These are phyloP conservation scores for Eudyptes chrysolophus DNA, from an alignment of 2,113 vertebrate species.

Conservation along the genomic window DNA sequence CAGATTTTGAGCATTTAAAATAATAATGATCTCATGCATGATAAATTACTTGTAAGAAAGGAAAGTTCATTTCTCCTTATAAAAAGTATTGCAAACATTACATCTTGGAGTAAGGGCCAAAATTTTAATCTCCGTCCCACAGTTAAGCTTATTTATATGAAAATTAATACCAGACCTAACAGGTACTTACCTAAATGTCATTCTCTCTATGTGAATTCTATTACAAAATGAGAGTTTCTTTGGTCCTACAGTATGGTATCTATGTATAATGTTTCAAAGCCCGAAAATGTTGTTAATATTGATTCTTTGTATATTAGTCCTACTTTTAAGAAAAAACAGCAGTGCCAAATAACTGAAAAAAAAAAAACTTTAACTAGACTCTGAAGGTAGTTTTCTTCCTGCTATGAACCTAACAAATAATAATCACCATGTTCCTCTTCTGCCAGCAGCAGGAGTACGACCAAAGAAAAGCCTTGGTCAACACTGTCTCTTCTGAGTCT, in stretches of 20 bases:
- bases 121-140: neutral
- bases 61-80: neutral
- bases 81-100: neutral
- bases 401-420: neutral
- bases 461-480: neutral
- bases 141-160: neutral
- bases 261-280: neutral
- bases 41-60: neutral
- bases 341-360: neutral
- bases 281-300: neutral
- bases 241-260: neutral
- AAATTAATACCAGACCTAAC: neutral
- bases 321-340: neutral
- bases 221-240: neutral
- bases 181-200: neutral
- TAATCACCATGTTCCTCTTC: neutral
- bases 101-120: neutral
- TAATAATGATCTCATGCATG: neutral
- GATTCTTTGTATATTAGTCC: neutral
- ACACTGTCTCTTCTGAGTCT: neutral
- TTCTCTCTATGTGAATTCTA: neutral
- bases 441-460: neutral
- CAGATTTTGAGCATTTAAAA: neutral
- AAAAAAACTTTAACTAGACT: neutral
- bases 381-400: neutral